Evolutionary conservation across 2,797 vertebrate genomes (phyloP).

Genomic region (Chloroceryle amazona): DNA sequence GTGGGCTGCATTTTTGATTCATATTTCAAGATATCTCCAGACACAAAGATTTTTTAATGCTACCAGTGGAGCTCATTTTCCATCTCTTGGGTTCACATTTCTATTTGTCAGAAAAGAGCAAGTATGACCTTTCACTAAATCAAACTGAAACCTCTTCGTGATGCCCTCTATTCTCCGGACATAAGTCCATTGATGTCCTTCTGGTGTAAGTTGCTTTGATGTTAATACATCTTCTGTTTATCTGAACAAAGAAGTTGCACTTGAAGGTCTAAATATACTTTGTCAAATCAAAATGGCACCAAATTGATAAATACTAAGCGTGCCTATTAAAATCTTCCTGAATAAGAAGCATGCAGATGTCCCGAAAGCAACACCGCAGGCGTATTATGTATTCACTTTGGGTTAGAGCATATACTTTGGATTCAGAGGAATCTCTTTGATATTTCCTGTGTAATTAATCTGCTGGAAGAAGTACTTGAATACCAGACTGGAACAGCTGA

Average conservation of each 20-base stretch:
- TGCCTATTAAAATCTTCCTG: not conserved
- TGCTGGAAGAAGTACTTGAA: not conserved
- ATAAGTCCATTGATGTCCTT: not conserved
- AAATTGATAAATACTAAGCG: not conserved
- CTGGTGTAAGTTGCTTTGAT: not conserved
- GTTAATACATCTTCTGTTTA: not conserved
- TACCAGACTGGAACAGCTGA: not conserved
- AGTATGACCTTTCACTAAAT: not conserved
- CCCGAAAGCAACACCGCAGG: not conserved
- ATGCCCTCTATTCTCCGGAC: not conserved
- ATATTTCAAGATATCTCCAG: not conserved
- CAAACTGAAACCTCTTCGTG: not conserved
- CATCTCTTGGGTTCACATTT: not conserved
- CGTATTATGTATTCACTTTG: not conserved
- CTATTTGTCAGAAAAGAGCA: not conserved
- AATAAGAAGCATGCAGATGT: not conserved
- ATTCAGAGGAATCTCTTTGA: not conserved
- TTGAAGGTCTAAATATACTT: not conserved
- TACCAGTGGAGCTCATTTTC: not conserved
- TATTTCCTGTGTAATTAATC: slow-evolving; percentile 24
- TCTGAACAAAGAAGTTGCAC: not conserved
- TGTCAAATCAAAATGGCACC: not conserved
- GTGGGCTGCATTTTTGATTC: not conserved
- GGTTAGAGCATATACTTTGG: not conserved
- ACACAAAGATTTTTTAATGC: not conserved